Base-by-base conservation (phyloP, 1,140 invertebrate genomes). In the Trissolcus basalis region DNA sequence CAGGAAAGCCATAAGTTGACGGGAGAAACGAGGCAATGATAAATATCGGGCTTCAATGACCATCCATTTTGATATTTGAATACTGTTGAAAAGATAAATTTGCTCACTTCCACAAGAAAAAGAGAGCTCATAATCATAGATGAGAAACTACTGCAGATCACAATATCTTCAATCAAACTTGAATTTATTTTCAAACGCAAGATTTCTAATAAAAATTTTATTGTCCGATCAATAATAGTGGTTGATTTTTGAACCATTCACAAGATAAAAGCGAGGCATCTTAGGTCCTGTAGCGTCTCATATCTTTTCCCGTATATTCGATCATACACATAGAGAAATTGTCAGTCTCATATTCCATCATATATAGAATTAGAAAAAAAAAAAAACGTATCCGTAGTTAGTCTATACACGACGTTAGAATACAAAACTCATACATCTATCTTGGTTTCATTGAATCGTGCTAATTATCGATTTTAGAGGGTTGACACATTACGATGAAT, bases 261-360 rank as follows among this genome's bases (percentile, higher is more conserved):
- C 11, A 3, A 50, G 53, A 55, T 45, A 41, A 9, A 56, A 58
- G n/a, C 9, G 2, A 39, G n/a, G n/a, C 36, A 39, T 39, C 9
- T 11, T 39, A 39, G 36, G 15, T 15, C 45, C 44, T 47, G 48
- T 72, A 72, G 45, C 0, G 51, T 6, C 2, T 51, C 59, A 59
- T 68, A 59, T 75, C 47, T 27, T 73, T 65, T 69, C 56, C 58
- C 47, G 35, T 68, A 68, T 68, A 68, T 48, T 68, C 63, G 39
- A 63, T 54, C 59, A 54, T 58, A 69, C 14, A 58, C 43, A 19
- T 75, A 75, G 58, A 69, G 56, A 36, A 67, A 60, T 56, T 49
- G 61, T 74, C 49, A 75, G 51, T 58, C 48, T 45, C 35, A 68
- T 69, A 63, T 44, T 63, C 43, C 59, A 53, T 47, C 58, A 47